phyloP scores from a whole-genome alignment of 1,140 invertebrate genomes.

The Anoplolepis gracilipes region DNA sequence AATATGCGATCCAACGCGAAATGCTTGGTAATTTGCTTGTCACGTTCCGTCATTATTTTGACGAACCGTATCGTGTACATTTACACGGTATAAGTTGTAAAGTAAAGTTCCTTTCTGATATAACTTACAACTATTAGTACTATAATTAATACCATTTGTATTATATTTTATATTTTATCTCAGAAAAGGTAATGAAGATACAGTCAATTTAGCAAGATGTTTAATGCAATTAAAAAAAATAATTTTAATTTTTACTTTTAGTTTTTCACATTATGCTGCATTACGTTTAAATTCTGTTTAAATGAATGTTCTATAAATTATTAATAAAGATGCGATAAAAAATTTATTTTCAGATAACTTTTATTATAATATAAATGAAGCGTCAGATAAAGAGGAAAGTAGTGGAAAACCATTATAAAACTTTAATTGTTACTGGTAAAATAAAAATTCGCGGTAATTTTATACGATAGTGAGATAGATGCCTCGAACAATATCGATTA shows the following conservation, averaged over 20 bases:
- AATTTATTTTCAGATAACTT: not conserved
- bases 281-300: not conserved
- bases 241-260: not conserved
- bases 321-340: not conserved
- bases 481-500: slow-evolving; percentile 47
- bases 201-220: not conserved
- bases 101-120: not conserved
- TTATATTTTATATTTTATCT: not conserved
- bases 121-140: not conserved
- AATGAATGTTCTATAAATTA: slow-evolving; percentile 14
- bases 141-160: not conserved
- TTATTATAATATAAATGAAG: not conserved
- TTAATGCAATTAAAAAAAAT: not conserved
- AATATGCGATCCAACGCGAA: slow-evolving; percentile 37
- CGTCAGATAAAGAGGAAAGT: not conserved
- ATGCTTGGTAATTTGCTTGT: slow-evolving; percentile 34
- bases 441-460: slow-evolving; percentile 6
- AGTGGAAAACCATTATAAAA: not conserved
- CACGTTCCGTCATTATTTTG: slow-evolving; percentile 35
- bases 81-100: not conserved
- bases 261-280: not conserved
- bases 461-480: slow-evolving; percentile 6
- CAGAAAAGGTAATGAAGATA: not conserved
- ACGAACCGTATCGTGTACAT: not conserved
- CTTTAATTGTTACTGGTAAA: not conserved